These are phyloP conservation scores for Tachystola acroxantha DNA, from an alignment of 2,888 invertebrate species.

Conservation along the genomic window DNA sequence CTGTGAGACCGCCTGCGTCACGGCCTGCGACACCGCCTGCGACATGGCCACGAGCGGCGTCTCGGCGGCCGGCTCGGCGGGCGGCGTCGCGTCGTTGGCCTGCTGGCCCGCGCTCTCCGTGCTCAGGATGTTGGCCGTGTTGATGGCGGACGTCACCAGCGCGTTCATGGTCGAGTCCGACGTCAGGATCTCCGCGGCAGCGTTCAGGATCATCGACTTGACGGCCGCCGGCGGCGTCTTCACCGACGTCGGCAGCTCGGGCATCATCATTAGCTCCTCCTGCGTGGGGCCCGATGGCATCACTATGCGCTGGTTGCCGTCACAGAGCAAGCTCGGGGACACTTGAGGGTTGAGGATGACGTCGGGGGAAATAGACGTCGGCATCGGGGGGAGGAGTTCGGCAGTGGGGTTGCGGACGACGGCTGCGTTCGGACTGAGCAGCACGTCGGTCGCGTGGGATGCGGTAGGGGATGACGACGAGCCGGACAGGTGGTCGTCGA, in stretches of 20 bases:
- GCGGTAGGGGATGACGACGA: slow-evolving; percentile 47
- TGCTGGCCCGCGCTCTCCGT: slow-evolving; percentile 43
- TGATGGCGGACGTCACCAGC: slow-evolving; percentile 73
- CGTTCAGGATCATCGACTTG: slow-evolving; percentile 86
- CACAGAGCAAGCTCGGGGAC: slow-evolving; percentile 78
- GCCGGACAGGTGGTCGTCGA: slow-evolving; percentile 58
- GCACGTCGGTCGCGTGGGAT: slow-evolving; percentile 56
- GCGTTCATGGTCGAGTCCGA: slow-evolving; percentile 80
- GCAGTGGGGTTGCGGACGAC: slow-evolving; percentile 42
- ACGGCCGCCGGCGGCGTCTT: slow-evolving; percentile 80
- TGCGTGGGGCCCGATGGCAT: slow-evolving; percentile 33
- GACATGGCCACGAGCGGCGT: slow-evolving; percentile 66
- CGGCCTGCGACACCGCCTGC: slow-evolving; percentile 72
- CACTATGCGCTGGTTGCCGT: slow-evolving; percentile 35
- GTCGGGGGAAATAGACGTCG: slow-evolving; percentile 70
- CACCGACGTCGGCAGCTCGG: slow-evolving; percentile 56
- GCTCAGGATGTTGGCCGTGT: slow-evolving; percentile 66
- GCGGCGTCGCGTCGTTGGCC: slow-evolving; percentile 37
- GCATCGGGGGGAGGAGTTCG: slow-evolving; percentile 42
- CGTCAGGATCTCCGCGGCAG: slow-evolving; percentile 84
- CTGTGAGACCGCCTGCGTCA: slow-evolving; percentile 67
- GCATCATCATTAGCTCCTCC: slow-evolving; percentile 59
- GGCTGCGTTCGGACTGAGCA: slow-evolving; percentile 47
- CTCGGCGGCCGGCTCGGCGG: slow-evolving; percentile 50
- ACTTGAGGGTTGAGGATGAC: slow-evolving; percentile 79